A percentile compares a stretch with the other conserved stretches of the same genome.
These are phyloP conservation scores for Acrobeloides nanus DNA, from an alignment of 2,888 invertebrate genomes.

Conservation along the genomic window DNA sequence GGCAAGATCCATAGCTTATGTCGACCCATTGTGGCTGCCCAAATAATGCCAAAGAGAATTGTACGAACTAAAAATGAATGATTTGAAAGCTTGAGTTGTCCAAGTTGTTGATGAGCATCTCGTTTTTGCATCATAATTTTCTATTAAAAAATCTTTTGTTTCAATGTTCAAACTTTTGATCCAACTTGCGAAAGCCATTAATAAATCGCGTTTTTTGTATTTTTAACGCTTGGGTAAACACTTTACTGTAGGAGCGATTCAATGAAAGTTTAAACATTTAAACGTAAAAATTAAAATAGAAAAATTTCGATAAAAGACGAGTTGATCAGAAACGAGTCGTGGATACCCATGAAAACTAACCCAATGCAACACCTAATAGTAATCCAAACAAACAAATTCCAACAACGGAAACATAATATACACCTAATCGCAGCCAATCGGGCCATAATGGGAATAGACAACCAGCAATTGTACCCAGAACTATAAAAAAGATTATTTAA, in stretches of 20 bases:
- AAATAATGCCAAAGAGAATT: slow-evolving; percentile 82
- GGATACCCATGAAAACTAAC: too few species aligned
- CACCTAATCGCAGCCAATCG: slow-evolving; percentile 70
- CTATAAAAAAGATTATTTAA: slow-evolving; percentile 59
- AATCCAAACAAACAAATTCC: slow-evolving; percentile 89
- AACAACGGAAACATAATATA: slow-evolving; percentile 89
- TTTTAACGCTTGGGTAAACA: too few species aligned
- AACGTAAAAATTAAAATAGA: background rate
- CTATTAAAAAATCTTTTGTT: too few species aligned
- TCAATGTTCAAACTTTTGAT: too few species aligned
- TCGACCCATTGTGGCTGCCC: slow-evolving; percentile 76
- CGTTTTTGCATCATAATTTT: too few species aligned
- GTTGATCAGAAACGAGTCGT: too few species aligned
- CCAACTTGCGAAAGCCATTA: too few species aligned
- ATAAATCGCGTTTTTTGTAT: too few species aligned
- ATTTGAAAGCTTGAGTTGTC: too few species aligned
- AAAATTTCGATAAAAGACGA: too few species aligned
- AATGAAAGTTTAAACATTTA: background rate
- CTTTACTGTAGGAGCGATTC: background rate
- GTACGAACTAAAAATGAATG: slow-evolving; percentile 68
- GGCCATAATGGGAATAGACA: slow-evolving; percentile 99
- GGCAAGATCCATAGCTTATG: slow-evolving; percentile 96
- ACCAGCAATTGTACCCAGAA: slow-evolving; percentile 84
- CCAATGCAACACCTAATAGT: slow-evolving; percentile 77
- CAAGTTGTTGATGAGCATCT: too few species aligned